Evolutionary conservation across 2,113 vertebrate species (phyloP), one percentile per base, ranked within the genome.

Genomic region (Notothenia coriiceps): DNA sequence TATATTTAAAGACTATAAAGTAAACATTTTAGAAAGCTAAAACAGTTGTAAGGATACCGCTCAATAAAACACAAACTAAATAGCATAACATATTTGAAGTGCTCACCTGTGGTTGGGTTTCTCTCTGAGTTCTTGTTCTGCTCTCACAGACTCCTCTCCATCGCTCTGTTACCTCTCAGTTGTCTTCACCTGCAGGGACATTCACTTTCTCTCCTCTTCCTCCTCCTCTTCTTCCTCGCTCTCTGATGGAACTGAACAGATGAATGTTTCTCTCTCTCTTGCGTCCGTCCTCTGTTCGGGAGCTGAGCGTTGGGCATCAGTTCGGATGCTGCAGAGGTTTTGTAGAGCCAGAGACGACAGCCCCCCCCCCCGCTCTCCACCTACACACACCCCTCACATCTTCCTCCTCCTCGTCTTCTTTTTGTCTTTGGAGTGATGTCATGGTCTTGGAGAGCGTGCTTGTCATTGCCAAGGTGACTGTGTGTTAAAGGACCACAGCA

Each of bases 171-270:
- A 80, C 89, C 79, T 85, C 89, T 92, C 83, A 92, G 90, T 94
- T 93, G 92, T 91, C 90, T 91, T 91, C 92, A 95, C 94, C 94
- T 94, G 93, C 90, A 88, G 80, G 69, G 90, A 94, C 93, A 93
- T 92, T 94, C 94, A 86, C 89, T 87, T 74, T 90, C 91, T 93
- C 35, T 40, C 35, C 89, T 81, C 64, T 10, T 51, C 70, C 66
- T 75, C 52, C 94, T 89, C 87, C 91, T 87, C 87, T 91, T 84
- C 47, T 89, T 86, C 49, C 66, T 81, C 33, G 50, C 74, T 74
- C 82, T 49, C 71, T 82, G 88, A 84, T 88, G 86, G 73, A 82
- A 90, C 67, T 77, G 84, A 82, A 87, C 86, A 47, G 83, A 79
- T 75, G 88, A 83, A 73, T 86, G 70, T 86, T 47, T 70, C 86